Base-by-base conservation (phyloP, 2,797 vertebrate species). In the Pseudocheirus occidentalis region DNA sequence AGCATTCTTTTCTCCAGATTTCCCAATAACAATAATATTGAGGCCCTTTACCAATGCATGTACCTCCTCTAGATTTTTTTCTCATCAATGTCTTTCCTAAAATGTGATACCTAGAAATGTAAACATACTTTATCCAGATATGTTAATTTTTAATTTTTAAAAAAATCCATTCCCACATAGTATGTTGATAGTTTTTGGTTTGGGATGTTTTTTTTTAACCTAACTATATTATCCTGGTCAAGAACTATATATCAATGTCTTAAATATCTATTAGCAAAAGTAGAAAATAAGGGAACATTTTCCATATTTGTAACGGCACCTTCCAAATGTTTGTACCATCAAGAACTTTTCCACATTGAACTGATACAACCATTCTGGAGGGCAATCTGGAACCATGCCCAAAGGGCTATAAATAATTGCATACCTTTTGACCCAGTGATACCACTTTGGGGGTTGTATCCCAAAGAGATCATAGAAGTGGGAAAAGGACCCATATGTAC, bases 281-380 rank as follows among this genome's bases (percentile, higher is more conserved):
- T 3, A 92, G 91, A 52, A 46, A 34, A 59, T 50, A 92, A 6
- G 7, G 57, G 57, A 12, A 0, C 46, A 52, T 46, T n/a, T 50
- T 91, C 50, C 53, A 54, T 55, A 24, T 29, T 50, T 16, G 9
- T 94, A 96, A 96, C 95, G 95, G 55, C 94, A 54, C 92, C 92
- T 57, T 92, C 81, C 95, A 93, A 97, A 94, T 94, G 96, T 93
- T 94, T n/a, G 21, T 6, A 56, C 92, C 94, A 93, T 94, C 95
- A 97, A 97, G 96, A 73, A 94, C 34, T 96, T 97, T 95, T 92
- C 95, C 58, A 90, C 94, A 95, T 92, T 91, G 7, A 46, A 93
- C n/a, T n/a, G n/a, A n/a, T n/a, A n/a, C n/a, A n/a, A n/a, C n/a
- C n/a, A n/a, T n/a, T n/a, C n/a, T n/a, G n/a, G n/a, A n/a, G n/a